Percentiles rank a stretch among this genome's conserved stretches.
phyloP scores from a whole-genome alignment of 2,888 invertebrate genomes.

The Sycophila texana region DNA sequence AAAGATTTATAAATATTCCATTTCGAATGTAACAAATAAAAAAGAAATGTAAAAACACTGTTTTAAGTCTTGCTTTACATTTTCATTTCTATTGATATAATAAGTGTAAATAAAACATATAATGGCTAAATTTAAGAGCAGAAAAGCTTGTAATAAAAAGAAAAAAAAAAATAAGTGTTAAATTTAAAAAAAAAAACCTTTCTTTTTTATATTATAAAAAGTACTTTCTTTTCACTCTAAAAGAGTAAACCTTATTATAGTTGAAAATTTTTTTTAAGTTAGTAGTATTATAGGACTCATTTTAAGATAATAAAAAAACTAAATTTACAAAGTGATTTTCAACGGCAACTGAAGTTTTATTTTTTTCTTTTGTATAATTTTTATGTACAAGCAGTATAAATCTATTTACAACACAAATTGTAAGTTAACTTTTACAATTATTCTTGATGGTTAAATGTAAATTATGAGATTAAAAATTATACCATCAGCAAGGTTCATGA shows the following conservation, averaged over 20 bases:
- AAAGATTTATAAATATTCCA: too few species aligned
- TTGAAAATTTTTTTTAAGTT: constrained; percentile 18
- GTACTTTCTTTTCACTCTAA: constrained; percentile 10
- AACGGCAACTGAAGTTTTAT: constrained; percentile 54
- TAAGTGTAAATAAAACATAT: constrained; percentile 10
- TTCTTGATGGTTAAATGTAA: constrained; percentile 50
- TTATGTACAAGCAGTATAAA: constrained; percentile 70
- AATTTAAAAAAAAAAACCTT: constrained; percentile 37
- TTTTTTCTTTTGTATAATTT: constrained; percentile 42
- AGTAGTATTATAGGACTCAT: constrained; percentile 28
- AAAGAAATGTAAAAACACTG: background rate
- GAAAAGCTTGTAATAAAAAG: constrained; percentile 4
- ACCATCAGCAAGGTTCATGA: constrained; percentile 36
- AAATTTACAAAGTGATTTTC: constrained; percentile 52
- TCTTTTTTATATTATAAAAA: constrained; percentile 20
- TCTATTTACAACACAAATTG: constrained; percentile 76
- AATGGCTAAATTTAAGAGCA: constrained; percentile 12
- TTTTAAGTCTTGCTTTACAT: too few species aligned
- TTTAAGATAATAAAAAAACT: constrained; percentile 25
- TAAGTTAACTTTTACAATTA: constrained; percentile 52
- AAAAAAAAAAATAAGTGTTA: constrained; percentile 32
- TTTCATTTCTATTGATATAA: too few species aligned
- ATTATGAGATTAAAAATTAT: constrained; percentile 56
- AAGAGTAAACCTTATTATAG: constrained; percentile 17
- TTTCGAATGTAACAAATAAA: too few species aligned